Conservation (phyloP, 2,888 invertebrate genomes). For the Calameuta idolon region DNA sequence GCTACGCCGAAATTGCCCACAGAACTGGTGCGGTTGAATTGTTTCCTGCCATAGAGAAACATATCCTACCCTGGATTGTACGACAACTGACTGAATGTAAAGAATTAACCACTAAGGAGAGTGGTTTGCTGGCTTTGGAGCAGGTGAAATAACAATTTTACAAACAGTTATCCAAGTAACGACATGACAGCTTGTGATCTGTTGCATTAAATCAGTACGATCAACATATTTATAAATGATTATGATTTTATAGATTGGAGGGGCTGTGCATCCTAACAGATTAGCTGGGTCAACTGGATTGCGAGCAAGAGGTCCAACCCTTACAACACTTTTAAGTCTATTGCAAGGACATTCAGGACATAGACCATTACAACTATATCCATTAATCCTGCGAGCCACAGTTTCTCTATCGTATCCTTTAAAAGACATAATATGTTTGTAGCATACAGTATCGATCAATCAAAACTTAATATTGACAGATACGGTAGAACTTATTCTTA, state of each 20-base stretch:
- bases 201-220: no score
- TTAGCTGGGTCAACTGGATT: conserved; percentile 46
- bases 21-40: conserved; percentile 42
- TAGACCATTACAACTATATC: conserved; percentile 55
- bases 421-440: background rate
- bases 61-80: conserved; percentile 56
- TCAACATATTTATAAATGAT: background rate
- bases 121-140: conserved; percentile 55
- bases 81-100: conserved; percentile 53
- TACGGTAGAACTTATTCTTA: background rate
- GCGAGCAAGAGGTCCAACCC: conserved; percentile 42
- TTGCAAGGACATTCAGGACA: conserved; percentile 55
- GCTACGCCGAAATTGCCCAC: conserved; percentile 55
- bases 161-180: background rate
- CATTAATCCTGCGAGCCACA: conserved; percentile 49
- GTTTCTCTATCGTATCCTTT: conserved; percentile 54
- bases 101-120: conserved; percentile 51
- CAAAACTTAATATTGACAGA: no score
- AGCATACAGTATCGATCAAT: no score
- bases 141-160: conserved; percentile 36
- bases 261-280: conserved; percentile 50
- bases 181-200: background rate
- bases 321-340: conserved; percentile 49
- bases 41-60: conserved; percentile 33
- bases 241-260: conserved; percentile 41